Evolutionary conservation across 2,113 vertebrate species (phyloP).

Genomic region (Phyllostomus discolor): DNA sequence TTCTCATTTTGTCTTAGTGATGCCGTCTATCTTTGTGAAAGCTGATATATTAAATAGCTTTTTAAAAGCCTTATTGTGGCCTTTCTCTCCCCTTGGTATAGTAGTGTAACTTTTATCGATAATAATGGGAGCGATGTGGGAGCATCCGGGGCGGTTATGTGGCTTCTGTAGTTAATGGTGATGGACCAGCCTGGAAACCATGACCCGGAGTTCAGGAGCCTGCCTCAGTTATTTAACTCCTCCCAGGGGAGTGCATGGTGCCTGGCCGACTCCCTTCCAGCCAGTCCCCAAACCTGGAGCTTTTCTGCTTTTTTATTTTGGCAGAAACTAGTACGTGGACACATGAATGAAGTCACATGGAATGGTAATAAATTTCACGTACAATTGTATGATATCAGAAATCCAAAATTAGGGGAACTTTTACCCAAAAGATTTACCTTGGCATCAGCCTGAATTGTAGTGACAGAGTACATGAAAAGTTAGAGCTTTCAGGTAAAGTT

Average conservation of each 20-base stretch:
- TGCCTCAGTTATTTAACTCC: background rate
- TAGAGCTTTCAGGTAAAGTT: background rate
- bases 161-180: constrained; percentile 56
- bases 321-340: background rate
- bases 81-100: constrained; percentile 60
- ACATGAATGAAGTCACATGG: background rate
- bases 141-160: constrained; percentile 14
- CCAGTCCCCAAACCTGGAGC: background rate
- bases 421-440: background rate
- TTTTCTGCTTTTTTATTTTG: constrained; percentile 11
- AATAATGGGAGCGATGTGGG: constrained; percentile 49
- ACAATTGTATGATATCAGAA: background rate
- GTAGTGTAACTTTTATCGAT: constrained; percentile 64
- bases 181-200: constrained; percentile 40
- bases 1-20: constrained; percentile 65
- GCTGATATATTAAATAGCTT: constrained; percentile 73
- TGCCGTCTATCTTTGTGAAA: constrained; percentile 72
- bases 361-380: background rate
- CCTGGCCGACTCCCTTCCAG: background rate
- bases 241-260: background rate
- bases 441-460: background rate
- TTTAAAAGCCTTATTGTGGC: constrained; percentile 69
- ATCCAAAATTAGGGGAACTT: background rate
- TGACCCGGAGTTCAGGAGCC: background rate
- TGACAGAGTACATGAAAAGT: background rate